A percentile compares a stretch with the other conserved stretches of the same genome.
Evolutionary conservation across 92 coral and sea anemone species (phyloP).

Genomic region (Porites rus): DNA sequence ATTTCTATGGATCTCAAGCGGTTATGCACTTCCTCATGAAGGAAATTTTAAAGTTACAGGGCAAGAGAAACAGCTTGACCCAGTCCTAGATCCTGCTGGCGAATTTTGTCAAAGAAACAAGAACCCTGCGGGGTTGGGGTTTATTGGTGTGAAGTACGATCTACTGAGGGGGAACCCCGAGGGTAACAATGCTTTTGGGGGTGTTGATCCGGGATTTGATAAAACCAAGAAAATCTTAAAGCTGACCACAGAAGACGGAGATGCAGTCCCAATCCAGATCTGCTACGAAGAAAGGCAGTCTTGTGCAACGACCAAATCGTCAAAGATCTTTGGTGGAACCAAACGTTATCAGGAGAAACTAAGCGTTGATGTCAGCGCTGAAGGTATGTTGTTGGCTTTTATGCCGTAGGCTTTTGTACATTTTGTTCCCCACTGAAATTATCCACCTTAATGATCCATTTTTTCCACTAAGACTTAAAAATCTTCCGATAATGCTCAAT

Average conservation of each 20-base stretch:
- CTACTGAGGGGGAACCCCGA: slow-evolving; percentile 31
- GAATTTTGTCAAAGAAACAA: not conserved
- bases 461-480: too few species aligned
- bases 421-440: too few species aligned
- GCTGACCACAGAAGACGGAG: slow-evolving; percentile 15
- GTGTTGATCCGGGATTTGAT: slow-evolving; percentile 34
- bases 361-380: not conserved
- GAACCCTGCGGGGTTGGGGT: slow-evolving; percentile 25
- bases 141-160: slow-evolving; percentile 38
- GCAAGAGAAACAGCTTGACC: not conserved
- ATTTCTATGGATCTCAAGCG: not conserved
- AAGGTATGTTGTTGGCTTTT: not conserved
- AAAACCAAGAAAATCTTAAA: slow-evolving; percentile 21
- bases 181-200: slow-evolving; percentile 7
- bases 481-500: too few species aligned
- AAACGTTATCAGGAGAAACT: slow-evolving; percentile 36
- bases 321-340: slow-evolving; percentile 25
- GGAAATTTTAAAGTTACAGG: not conserved
- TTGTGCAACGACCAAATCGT: not conserved
- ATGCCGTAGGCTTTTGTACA: too few species aligned
- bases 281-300: slow-evolving; percentile 13
- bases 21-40: not conserved
- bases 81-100: not conserved
- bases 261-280: slow-evolving; percentile 35
- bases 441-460: too few species aligned